phyloP scores from a whole-genome alignment of 2,888 invertebrate genomes.

The Epistrophe grossulariae region DNA sequence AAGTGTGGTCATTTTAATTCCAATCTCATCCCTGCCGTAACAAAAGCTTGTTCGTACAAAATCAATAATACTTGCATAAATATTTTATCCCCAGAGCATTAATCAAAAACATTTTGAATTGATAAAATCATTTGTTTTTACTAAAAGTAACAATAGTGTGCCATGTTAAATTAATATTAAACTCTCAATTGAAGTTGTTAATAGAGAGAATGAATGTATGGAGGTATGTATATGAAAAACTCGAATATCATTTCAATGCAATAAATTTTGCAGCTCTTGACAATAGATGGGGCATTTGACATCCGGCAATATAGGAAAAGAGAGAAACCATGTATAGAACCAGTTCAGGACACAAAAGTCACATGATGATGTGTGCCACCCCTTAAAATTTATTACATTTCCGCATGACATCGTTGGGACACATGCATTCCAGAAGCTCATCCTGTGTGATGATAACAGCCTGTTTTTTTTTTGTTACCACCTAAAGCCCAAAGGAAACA shows the following conservation, averaged over 20 bases:
- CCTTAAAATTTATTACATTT: conserved; percentile 72
- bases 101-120: background rate
- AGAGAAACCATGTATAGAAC: background rate
- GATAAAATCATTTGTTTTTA: background rate
- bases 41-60: no score
- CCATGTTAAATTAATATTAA: background rate
- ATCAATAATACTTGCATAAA: background rate
- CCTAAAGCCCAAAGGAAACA: conserved; percentile 15
- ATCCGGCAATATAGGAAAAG: conserved; percentile 54
- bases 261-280: conserved; percentile 65
- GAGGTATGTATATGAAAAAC: background rate
- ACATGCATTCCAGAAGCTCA: conserved; percentile 68
- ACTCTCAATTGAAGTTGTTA: conserved; percentile 13
- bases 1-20: no score
- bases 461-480: conserved; percentile 45
- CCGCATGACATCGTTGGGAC: conserved; percentile 64
- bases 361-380: conserved; percentile 56
- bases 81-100: background rate
- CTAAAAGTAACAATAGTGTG: background rate
- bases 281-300: conserved; percentile 62
- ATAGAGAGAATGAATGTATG: conserved; percentile 11
- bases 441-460: conserved; percentile 70
- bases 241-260: conserved; percentile 23
- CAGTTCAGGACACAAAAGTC: conserved; percentile 40
- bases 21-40: no score